phyloP scores from a whole-genome alignment of 2,113 vertebrate species.

The Uria lomvia region DNA sequence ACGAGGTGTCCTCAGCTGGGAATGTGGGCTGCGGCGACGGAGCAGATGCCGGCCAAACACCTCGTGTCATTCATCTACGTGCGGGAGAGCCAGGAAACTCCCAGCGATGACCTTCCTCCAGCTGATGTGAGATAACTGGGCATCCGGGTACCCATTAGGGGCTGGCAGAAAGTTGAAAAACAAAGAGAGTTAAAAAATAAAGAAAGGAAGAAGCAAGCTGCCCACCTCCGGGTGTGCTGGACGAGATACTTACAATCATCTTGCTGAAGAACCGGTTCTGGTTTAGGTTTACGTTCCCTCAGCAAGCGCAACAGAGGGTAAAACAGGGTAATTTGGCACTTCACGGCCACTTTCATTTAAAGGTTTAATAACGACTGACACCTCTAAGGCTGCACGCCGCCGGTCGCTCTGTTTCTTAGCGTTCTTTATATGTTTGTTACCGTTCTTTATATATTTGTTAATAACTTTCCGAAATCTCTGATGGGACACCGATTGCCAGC shows the following conservation, averaged over 20 bases:
- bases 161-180: background rate
- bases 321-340: background rate
- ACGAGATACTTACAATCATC: background rate
- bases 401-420: background rate
- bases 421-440: background rate
- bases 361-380: background rate
- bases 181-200: background rate
- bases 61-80: rapidly evolving
- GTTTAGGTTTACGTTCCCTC: background rate
- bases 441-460: background rate
- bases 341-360: background rate
- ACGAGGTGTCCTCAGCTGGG: background rate
- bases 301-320: background rate
- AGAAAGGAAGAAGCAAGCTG: background rate
- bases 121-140: background rate
- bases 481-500: rapidly evolving
- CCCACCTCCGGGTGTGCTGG: background rate
- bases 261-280: background rate
- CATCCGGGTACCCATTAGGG: background rate
- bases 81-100: background rate
- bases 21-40: background rate
- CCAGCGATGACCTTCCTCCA: background rate
- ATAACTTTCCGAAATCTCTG: background rate
- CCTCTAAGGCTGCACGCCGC: background rate
- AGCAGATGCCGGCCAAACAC: background rate